phyloP scores from a whole-genome alignment of 2,113 vertebrate genomes.

The Zosterops lateralis region DNA sequence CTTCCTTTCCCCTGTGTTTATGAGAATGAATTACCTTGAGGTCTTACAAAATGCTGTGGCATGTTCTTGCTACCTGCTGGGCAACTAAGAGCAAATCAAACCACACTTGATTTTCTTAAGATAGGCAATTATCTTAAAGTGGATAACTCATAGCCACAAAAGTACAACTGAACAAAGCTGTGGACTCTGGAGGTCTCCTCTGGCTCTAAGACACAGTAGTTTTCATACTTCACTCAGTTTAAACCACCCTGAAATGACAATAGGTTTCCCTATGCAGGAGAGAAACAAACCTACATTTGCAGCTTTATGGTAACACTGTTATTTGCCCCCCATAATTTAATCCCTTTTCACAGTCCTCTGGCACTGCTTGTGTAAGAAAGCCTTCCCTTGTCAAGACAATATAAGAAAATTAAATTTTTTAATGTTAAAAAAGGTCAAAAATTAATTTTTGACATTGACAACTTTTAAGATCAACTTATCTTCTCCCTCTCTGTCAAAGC shows the following conservation, averaged over 20 bases:
- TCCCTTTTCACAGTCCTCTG: neutral
- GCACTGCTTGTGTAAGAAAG: neutral
- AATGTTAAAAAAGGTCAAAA: neutral
- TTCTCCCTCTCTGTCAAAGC: neutral
- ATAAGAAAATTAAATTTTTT: neutral
- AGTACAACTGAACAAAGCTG: neutral
- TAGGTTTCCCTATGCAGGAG: neutral
- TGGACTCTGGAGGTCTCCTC: neutral
- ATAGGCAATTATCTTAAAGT: neutral
- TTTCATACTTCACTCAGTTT: neutral
- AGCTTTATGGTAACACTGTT: neutral
- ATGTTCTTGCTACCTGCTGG: neutral
- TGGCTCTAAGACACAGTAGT: neutral
- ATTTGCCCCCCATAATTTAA: neutral
- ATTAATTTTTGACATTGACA: neutral
- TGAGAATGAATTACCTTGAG: neutral
- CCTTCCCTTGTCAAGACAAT: constrained; percentile 22
- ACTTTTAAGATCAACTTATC: neutral
- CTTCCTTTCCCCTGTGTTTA: neutral
- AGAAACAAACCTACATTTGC: neutral
- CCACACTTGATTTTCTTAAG: neutral
- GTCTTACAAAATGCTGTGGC: neutral
- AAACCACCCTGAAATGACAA: neutral
- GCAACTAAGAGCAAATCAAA: neutral
- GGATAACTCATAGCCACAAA: neutral